These are phyloP conservation scores for Hycleus phaleratus DNA, from an alignment of 1,140 invertebrate species.

Conservation along the genomic window DNA sequence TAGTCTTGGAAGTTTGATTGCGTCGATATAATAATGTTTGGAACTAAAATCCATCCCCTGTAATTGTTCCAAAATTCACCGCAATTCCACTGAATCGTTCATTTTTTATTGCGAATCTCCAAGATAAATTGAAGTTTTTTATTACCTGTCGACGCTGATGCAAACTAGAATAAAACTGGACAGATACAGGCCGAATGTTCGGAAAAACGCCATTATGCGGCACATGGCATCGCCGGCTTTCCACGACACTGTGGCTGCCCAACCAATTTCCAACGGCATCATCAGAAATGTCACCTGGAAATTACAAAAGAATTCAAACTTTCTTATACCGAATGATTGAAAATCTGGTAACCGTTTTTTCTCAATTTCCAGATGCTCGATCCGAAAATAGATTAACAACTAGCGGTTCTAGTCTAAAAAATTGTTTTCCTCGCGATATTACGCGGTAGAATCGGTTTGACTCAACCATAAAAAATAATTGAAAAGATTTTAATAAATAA, in stretches of 20 bases:
- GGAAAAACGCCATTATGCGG: conserved; percentile 73
- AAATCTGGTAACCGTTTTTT: too few relatives aligned
- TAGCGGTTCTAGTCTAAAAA: not conserved
- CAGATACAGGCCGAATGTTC: conserved; percentile 77
- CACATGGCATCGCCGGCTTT: conserved; percentile 71
- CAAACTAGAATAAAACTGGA: conserved; percentile 82
- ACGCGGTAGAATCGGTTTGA: too few relatives aligned
- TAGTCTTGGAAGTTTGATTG: too few relatives aligned
- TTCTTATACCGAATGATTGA: too few relatives aligned
- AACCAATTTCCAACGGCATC: conserved; percentile 86
- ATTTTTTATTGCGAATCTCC: too few relatives aligned
- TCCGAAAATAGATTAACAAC: too few relatives aligned
- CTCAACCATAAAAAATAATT: too few relatives aligned
- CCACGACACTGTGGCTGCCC: conserved; percentile 78
- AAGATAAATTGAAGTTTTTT: not conserved
- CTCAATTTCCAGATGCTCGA: too few relatives aligned
- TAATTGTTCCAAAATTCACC: too few relatives aligned
- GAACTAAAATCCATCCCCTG: not conserved
- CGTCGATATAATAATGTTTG: not conserved
- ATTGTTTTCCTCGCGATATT: too few relatives aligned
- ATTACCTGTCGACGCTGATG: conserved; percentile 77
- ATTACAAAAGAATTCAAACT: not conserved
- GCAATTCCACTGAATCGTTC: too few relatives aligned
- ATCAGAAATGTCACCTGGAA: conserved; percentile 76
- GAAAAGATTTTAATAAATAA: too few relatives aligned